Base-by-base conservation (phyloP, 2,888 invertebrate genomes). In the Dichetophora obliterata region DNA sequence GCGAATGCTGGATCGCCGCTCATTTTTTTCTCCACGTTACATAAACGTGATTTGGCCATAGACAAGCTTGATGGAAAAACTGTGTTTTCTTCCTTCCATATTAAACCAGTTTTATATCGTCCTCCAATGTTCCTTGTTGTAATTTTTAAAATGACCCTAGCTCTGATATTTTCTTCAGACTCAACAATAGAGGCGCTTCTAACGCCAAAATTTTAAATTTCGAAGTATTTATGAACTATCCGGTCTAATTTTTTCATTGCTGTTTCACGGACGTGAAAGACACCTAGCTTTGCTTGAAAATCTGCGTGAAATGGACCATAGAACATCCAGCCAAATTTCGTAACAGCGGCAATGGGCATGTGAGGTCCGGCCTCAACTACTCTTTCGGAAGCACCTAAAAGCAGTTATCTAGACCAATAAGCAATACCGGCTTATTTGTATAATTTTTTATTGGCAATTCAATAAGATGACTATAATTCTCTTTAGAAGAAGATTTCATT, bases 21-120 rank as follows among this genome's bases (percentile, higher is more conserved):
- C 66, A 68, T 68, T 27, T 68, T 43, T 19, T 24, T 68, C 37
- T 68, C 66, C 5, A 68, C 2, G 3, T 68, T 68, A 8, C 19
- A 14, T 22, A 68, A 22, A 1, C 66, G 19, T 22, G 5, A 4
- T 11, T 66, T 43, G 43, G 66, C 66, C 22, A 66, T 43, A 11
- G 48, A 1, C 37, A 9, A 66, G n/a, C 66, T 66, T 43, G 3
- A 8, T 19, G 66, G 66, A 37, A 66, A n/a, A 16, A 19, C 19
- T 22, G 5, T 43, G 43, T 31, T 24, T 9, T 61, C 61, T 16
- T 61, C 3, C 0, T n/a, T 2, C 48, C 37, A 22, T 5, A 66
- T 34, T n/a, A 66, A n/a, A 0, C 66, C 48, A 43, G 22, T 19
- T 66, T 66, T 48, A 37, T 66, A 37, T 22, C 8, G 37, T 19